Base-by-base conservation (phyloP, 1,140 invertebrate species). In the Olivierus martensii region DNA sequence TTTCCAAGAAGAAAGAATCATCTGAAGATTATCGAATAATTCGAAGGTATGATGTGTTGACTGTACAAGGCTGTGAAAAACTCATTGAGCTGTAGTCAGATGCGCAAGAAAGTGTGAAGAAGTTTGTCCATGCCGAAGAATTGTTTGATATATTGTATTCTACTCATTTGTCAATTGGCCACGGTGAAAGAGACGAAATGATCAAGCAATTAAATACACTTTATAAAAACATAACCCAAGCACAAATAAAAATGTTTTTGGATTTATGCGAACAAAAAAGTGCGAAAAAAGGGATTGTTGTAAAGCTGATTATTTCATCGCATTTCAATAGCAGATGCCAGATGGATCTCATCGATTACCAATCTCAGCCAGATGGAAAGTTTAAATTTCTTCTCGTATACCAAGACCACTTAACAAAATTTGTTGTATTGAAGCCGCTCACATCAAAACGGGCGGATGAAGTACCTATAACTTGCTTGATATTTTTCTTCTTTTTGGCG, bases 291-390 rank as follows among this genome's bases (percentile, higher is more conserved):
- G 36, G 35, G 21, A 46, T 46, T 51, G 43, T 46, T 51, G 36
- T 41, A 43, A 47, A 56, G 35, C 10, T 37, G 14, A 45, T 55
- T 37, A 55, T 4, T 50, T 44, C 34, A 37, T 50, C 21, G 5
- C 38, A 45, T 49, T 52, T 46, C 39, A 53, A 34, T 49, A 46
- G 34, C 42, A 55, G 15, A 46, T 69, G 66, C 57, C 69, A 73
- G 65, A 63, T 74, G 12, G 70, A 74, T 59, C 55, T 75, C 5
- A 73, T 74, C 39, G 68, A 73, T 59, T 57, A 68, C 46, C 69
- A 73, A 57, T 63, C 65, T 22, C 57, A 68, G 41, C 57, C 62
- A 39, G 68, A 71, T 63, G 60, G 63, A 22, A 59, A 66, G 2
- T 70, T 57, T 51, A 69, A 67, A 55, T 73, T 68, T 57, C 67